These are phyloP conservation scores for Lytechinus pictus DNA, from an alignment of 35 echinoderm and acorn worm genomes.

Conservation along the genomic window DNA sequence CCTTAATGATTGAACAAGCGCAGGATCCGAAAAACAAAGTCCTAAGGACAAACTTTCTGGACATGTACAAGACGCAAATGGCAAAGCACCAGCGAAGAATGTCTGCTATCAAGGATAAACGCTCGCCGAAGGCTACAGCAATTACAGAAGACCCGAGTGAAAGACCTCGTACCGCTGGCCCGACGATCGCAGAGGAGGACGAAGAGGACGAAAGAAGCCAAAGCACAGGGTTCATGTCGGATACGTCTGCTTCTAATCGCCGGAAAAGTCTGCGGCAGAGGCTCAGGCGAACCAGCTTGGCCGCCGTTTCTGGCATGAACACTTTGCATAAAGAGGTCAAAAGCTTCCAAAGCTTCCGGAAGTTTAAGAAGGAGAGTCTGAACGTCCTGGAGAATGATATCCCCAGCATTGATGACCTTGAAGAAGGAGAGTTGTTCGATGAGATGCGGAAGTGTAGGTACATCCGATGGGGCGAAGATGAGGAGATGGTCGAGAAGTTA, in stretches of 20 bases:
- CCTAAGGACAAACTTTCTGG: conserved; percentile 66
- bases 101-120: conserved; percentile 38
- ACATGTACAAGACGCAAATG: conserved; percentile 75
- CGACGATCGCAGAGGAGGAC: not conserved
- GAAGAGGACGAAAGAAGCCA: not conserved
- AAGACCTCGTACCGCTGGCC: not conserved
- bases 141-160: not conserved
- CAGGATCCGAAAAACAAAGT: conserved; percentile 68
- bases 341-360: conserved; percentile 53
- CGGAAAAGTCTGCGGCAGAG: not conserved
- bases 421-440: conserved; percentile 77
- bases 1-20: conserved; percentile 28
- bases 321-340: conserved; percentile 61
- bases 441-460: conserved; percentile 82
- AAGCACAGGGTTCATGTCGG: conserved; percentile 25
- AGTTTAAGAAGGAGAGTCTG: conserved; percentile 43
- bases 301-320: conserved; percentile 48
- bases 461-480: conserved; percentile 67
- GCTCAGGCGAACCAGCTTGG: conserved; percentile 46
- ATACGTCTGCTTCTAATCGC: conserved; percentile 30
- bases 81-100: conserved; percentile 70
- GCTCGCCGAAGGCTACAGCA: not conserved
- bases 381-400: conserved; percentile 31
- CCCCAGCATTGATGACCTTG: conserved; percentile 57
- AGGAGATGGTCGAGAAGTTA: conserved; percentile 58